Base-by-base conservation (phyloP, 2,888 invertebrate genomes). In the Hyppa rectilinea region DNA sequence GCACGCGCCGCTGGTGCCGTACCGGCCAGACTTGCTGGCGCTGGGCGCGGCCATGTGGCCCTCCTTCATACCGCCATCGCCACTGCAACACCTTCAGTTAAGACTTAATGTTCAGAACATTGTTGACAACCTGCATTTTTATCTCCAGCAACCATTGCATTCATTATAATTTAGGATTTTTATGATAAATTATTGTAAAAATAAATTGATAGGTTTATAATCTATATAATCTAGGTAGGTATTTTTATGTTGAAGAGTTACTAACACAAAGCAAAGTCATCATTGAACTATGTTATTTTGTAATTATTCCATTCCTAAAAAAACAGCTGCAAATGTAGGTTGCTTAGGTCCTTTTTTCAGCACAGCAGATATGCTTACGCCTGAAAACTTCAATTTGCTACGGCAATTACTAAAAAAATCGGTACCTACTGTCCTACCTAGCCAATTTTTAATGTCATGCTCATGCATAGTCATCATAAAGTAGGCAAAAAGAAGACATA, bases 21-120 rank as follows among this genome's bases (percentile, higher is more conserved):
- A 85, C 71, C 85, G 83, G 82, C 87, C 91, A 31, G 92, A 90
- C 45, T 56, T 88, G 70, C 49, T 88, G 75, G 91, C 90, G 34
- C 82, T 92, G 78, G 87, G 90, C 2, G 88, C 91, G 1, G 88
- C 89, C 31, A 85, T 92, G 83, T 92, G 91, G 90, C 84, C 88
- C 0, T 75, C 87, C 4, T 75, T 87, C 68, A 75, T 89, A 23
- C 87, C 88, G 45, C 78, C 84, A n/a, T 85, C 89, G 0, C 71
- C 88, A 34, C 77, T 88, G 17, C 82, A 87, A 53, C 87, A 88
- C 7, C 66, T 89, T 31, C 88, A 89, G 56, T 76, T 89, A 79
- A 77, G 87, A 38, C 71, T 88, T 55, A 87, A 90, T 40, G 84
- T 90, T 55, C 87, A 85, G 62, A 77, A 84, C 59, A 87, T 81